Base-by-base conservation (phyloP, 2,113 vertebrate genomes). In the Rhinolophus sinicus region DNA sequence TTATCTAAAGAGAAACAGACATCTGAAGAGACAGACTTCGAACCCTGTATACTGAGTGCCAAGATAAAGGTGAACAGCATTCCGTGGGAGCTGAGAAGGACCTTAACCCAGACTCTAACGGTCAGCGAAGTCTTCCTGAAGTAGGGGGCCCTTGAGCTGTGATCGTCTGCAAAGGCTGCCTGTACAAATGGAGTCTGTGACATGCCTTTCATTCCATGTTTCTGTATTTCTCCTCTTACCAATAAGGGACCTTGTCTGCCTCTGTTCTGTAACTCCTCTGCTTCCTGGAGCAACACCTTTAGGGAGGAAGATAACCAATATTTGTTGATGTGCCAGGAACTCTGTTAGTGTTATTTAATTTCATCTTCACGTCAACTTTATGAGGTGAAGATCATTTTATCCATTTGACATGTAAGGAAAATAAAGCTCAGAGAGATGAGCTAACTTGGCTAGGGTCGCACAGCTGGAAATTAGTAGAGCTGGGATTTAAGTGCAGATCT, bases 331-430 rank as follows among this genome's bases (percentile, higher is more conserved):
- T 77, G 28, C 38, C 60, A 50, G n/a, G 56, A 83, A 60, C 75
- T 86, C 72, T 65, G n/a, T 70, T 16, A 12, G 2, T 91, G 30
- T 95, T 88, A 67, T 15, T 18, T 94, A 72, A 76, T 81, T 73
- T 86, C 64, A 93, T 96, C 44, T 40, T 97, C 44, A 52, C 33
- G 15, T 82, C 28, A 86, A 50, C 6, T 87, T 83, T 88, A 73
- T 81, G 77, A 89, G 21, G 50, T 88, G 93, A 86, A 84, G 22
- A 67, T 95, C n/a, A 77, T 94, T 88, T 92, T 90, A 56, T 88
- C 40, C 52, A 47, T 92, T 72, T 95, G 81, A 90, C 50, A 85
- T 15, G 73, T 90, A 35, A 92, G n/a, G 58, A 90, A 77, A 88
- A 62, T 92, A 54, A 94, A 93, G 65, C 75, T 91, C 72, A 92